Evolutionary conservation across 2,797 vertebrate genomes (phyloP).

Genomic region (Lutjanus campechanus): DNA sequence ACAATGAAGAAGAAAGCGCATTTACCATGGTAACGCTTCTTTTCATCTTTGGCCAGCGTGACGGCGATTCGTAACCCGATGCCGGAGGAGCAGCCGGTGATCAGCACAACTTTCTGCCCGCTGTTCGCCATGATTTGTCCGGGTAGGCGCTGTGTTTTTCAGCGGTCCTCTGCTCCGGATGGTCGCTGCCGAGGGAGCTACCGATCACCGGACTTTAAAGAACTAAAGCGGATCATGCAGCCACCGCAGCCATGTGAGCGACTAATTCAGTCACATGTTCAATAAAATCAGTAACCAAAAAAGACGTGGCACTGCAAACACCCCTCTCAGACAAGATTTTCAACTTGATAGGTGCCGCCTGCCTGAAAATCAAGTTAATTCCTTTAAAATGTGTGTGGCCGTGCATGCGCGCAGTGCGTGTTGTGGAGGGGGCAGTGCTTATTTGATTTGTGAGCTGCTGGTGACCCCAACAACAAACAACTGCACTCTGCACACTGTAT

Average conservation of each 20-base stretch:
- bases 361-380: constrained; percentile 63
- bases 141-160: constrained; percentile 67
- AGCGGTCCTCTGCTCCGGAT: constrained; percentile 75
- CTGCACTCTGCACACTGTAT: background rate
- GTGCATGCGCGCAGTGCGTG: constrained; percentile 67
- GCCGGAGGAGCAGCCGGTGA: constrained; percentile 96
- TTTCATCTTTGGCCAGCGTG: constrained; percentile 91
- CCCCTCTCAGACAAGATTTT: constrained; percentile 33
- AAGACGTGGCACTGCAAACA: constrained; percentile 60
- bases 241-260: constrained; percentile 83
- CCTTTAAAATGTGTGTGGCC: constrained; percentile 53
- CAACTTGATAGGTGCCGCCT: constrained; percentile 56
- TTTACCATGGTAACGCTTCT: constrained; percentile 93
- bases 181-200: constrained; percentile 76
- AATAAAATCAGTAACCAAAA: constrained; percentile 59
- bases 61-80: constrained; percentile 93
- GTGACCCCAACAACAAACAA: constrained; percentile 60
- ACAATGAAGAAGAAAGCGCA: constrained; percentile 73
- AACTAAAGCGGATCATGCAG: constrained; percentile 85
- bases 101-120: constrained; percentile 89
- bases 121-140: constrained; percentile 89
- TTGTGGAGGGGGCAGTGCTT: constrained; percentile 73
- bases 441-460: constrained; percentile 70
- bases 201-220: constrained; percentile 81
- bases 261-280: constrained; percentile 86